A percentile compares a stretch with the other conserved stretches of the same genome.
phyloP scores from a whole-genome alignment of 2,113 vertebrate species.

The Apus apus region DNA sequence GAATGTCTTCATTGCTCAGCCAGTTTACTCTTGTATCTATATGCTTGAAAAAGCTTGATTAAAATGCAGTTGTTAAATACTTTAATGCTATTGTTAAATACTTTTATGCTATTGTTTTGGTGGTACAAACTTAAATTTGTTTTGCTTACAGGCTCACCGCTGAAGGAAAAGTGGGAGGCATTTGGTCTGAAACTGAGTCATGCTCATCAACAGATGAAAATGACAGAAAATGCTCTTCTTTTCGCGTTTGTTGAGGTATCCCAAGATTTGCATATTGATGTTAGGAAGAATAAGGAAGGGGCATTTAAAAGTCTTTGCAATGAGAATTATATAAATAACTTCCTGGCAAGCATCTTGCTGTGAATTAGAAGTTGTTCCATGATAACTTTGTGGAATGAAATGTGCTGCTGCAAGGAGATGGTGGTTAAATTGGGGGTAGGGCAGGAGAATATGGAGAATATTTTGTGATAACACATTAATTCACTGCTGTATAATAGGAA shows the following conservation, averaged over 20 bases:
- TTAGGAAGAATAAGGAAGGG: neutral
- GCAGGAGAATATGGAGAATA: neutral
- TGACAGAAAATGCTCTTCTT: slow-evolving; percentile 89
- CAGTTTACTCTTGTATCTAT: neutral
- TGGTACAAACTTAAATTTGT: neutral
- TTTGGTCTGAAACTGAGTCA: slow-evolving; percentile 88
- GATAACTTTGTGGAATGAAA: neutral
- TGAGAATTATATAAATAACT: neutral
- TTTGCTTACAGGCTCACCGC: slow-evolving; percentile 76
- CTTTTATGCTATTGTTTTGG: neutral
- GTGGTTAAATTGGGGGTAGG: neutral
- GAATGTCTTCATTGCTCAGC: neutral
- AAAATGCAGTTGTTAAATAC: neutral
- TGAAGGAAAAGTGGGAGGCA: slow-evolving; percentile 91
- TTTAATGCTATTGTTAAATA: neutral
- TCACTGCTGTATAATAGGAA: neutral
- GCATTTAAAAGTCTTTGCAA: neutral
- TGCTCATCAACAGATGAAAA: slow-evolving; percentile 93
- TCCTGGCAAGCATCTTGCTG: neutral
- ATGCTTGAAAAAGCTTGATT: neutral
- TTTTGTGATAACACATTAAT: neutral
- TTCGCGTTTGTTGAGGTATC: slow-evolving; percentile 98
- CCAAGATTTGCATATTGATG: neutral
- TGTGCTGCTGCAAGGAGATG: neutral
- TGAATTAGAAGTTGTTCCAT: neutral